phyloP scores from a whole-genome alignment of 2,113 vertebrate genomes.

The Rhabdornis inornatus region DNA sequence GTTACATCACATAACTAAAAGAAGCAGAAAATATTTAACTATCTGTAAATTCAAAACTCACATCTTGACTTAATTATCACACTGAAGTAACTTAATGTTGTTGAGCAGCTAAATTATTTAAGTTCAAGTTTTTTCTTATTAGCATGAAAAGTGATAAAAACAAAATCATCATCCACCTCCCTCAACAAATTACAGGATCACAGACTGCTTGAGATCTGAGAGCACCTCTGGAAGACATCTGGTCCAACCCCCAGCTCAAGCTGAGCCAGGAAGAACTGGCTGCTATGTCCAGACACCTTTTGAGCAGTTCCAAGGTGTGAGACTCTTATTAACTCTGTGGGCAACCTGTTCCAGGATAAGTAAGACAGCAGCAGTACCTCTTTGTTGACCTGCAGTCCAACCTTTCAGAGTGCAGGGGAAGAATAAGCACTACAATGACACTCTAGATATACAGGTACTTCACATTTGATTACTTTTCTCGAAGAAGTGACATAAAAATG shows the following conservation, averaged over 20 bases:
- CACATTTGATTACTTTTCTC: background rate
- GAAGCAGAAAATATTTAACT: conserved; percentile 4
- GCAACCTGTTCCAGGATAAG: background rate
- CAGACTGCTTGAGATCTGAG: background rate
- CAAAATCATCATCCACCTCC: background rate
- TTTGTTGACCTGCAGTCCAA: background rate
- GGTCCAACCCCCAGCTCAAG: background rate
- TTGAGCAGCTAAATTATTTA: background rate
- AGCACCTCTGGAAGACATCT: background rate
- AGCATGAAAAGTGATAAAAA: background rate
- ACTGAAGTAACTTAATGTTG: background rate
- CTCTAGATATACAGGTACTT: background rate
- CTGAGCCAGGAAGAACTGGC: background rate
- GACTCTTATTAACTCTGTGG: background rate
- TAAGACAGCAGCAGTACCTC: background rate
- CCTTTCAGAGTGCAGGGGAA: background rate
- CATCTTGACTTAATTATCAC: background rate
- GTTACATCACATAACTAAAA: conserved; percentile 80
- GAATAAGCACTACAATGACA: background rate
- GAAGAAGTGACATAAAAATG: background rate
- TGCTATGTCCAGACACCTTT: background rate
- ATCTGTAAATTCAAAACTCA: background rate
- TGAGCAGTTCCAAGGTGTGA: background rate
- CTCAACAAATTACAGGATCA: background rate
- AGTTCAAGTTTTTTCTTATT: background rate